Percentiles rank a stretch among this genome's conserved stretches.
phyloP scores from a whole-genome alignment of 2,888 invertebrate species.

The Tenthredo notha region DNA sequence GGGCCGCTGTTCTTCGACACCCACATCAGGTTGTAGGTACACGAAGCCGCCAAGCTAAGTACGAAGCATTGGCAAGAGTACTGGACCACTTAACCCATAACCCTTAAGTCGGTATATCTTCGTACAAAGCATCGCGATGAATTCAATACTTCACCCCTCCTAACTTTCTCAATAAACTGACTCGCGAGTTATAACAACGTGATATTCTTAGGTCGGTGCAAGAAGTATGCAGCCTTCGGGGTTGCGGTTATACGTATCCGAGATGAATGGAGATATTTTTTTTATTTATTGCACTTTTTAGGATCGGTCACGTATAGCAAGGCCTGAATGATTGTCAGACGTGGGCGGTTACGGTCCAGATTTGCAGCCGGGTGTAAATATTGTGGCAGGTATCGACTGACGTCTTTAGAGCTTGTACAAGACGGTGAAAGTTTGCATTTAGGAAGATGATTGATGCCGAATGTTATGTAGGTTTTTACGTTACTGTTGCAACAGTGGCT shows the following conservation, averaged over 20 bases:
- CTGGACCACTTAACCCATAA: constrained; percentile 75
- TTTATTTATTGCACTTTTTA: constrained; percentile 56
- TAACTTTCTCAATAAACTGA: constrained; percentile 64
- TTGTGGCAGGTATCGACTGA: constrained; percentile 53
- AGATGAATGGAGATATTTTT: constrained; percentile 57
- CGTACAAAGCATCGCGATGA: constrained; percentile 71
- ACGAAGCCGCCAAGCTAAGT: constrained; percentile 48
- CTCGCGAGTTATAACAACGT: constrained; percentile 47
- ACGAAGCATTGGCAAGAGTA: constrained; percentile 59
- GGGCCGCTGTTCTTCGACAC: constrained; percentile 48
- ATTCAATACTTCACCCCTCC: constrained; percentile 66
- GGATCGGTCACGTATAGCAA: constrained; percentile 57
- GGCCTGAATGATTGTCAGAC: constrained; percentile 64
- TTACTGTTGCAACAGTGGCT: not conserved
- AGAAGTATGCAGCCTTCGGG: not conserved
- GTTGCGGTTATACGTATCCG: constrained; percentile 20
- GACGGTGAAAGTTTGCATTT: constrained; percentile 62
- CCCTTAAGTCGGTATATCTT: constrained; percentile 75
- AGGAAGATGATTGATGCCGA: constrained; percentile 52
- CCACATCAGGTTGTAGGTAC: constrained; percentile 37
- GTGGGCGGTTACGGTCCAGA: constrained; percentile 53
- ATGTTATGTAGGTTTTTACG: constrained; percentile 5
- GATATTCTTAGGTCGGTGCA: constrained; percentile 24
- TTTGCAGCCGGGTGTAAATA: constrained; percentile 53
- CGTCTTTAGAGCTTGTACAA: constrained; percentile 45